Percentiles rank a stretch among this genome's conserved stretches.
These are phyloP conservation scores for Caretta caretta DNA, from an alignment of 2,113 vertebrate genomes.

Conservation along the genomic window DNA sequence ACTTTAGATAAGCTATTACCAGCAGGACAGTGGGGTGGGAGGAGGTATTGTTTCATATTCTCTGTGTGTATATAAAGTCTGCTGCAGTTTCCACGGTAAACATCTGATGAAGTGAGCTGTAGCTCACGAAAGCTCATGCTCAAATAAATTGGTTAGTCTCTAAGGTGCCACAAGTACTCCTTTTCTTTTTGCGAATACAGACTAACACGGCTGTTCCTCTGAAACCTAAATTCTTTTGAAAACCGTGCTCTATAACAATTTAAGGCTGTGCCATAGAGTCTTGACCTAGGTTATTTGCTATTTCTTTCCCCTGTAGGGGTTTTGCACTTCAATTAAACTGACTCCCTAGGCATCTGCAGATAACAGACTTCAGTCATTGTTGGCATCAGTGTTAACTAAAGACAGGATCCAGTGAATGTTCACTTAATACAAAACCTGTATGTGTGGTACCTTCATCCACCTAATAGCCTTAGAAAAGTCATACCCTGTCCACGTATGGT, in stretches of 20 bases:
- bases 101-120: too few relatives aligned
- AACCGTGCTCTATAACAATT: not conserved
- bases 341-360: not conserved
- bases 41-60: too few relatives aligned
- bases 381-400: not conserved
- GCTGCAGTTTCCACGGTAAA: too few relatives aligned
- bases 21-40: too few relatives aligned
- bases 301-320: not conserved
- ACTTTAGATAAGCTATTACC: too few relatives aligned
- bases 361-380: conserved; percentile 23
- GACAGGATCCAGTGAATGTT: not conserved
- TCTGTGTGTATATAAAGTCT: too few relatives aligned
- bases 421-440: not conserved
- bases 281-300: not conserved
- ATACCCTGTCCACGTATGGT: not conserved
- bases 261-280: not conserved
- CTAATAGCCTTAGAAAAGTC: not conserved
- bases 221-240: not conserved
- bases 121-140: too few relatives aligned
- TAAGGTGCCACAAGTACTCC: too few relatives aligned
- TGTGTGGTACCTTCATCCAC: not conserved
- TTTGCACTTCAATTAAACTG: conserved; percentile 4
- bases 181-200: too few relatives aligned
- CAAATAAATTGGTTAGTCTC: too few relatives aligned
- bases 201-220: too few relatives aligned